Conservation (phyloP, 53 echinoderm and acorn worm genomes). For the Henricia sp. region DNA sequence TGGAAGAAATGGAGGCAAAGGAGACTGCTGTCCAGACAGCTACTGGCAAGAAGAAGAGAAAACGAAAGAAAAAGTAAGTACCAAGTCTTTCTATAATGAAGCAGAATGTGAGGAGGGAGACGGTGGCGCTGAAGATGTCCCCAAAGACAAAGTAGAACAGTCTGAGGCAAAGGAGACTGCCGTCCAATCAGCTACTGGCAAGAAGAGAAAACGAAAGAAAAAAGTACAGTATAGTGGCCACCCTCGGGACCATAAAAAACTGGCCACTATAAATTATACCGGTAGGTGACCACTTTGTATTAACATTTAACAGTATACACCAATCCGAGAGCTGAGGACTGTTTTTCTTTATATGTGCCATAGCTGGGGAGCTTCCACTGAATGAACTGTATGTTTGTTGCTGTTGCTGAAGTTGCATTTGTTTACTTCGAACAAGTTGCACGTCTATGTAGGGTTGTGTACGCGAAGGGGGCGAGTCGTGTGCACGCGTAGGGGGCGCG, state of each 20-base stretch:
- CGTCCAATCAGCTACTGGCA: conserved; percentile 52
- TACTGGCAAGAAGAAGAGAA: conserved; percentile 67
- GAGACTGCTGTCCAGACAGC: conserved; percentile 52
- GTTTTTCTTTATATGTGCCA: too few species aligned
- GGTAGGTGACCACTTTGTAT: background rate
- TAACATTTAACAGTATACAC: too few species aligned
- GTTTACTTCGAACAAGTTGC: too few species aligned
- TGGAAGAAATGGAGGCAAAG: conserved; percentile 42
- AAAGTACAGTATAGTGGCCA: too few species aligned
- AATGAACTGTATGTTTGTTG: background rate
- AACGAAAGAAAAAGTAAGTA: conserved; percentile 67
- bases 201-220: conserved; percentile 64
- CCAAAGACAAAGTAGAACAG: conserved; percentile 26
- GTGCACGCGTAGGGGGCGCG: too few species aligned
- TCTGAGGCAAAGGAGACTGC: conserved; percentile 45
- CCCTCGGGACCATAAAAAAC: background rate
- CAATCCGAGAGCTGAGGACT: too few species aligned
- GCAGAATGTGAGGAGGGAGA: conserved; percentile 64
- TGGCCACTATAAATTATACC: background rate
- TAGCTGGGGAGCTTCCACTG: too few species aligned
- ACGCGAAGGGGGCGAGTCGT: too few species aligned
- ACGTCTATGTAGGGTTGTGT: too few species aligned
- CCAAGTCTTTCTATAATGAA: background rate
- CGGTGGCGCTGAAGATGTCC: conserved; percentile 61
- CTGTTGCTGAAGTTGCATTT: too few species aligned